Conservation (phyloP, 2,888 invertebrate genomes). For the Thereva unica region DNA sequence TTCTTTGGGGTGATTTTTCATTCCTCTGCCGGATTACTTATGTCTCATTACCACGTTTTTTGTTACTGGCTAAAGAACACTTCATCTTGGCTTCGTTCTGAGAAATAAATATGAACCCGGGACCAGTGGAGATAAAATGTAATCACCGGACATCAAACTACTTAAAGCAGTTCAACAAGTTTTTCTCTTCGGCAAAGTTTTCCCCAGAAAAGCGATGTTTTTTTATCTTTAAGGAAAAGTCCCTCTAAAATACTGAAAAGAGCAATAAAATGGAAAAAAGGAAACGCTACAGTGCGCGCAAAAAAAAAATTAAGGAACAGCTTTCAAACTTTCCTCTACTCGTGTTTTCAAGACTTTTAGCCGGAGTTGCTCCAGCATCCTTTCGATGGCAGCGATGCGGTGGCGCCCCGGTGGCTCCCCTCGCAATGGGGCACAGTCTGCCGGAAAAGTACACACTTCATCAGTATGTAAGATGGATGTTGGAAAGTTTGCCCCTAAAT, state of each 20-base stretch:
- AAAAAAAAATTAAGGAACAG: conserved; percentile 18
- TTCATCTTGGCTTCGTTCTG: conserved; percentile 6
- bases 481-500: conserved; percentile 33
- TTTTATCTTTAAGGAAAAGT: conserved; percentile 6
- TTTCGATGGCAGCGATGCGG: not conserved
- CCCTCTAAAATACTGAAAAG: conserved; percentile 19
- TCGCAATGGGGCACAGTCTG: conserved; percentile 1
- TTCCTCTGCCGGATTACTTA: conserved; percentile 20
- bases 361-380: not conserved
- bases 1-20: conserved; percentile 22
- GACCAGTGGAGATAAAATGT: conserved; percentile 30
- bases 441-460: conserved; percentile 24
- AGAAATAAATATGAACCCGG: conserved; percentile 26
- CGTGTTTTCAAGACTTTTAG: conserved; percentile 13
- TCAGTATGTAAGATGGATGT: conserved; percentile 35
- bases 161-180: conserved; percentile 35
- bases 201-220: conserved; percentile 14
- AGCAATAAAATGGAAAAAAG: conserved; percentile 26
- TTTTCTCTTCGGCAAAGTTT: conserved; percentile 25
- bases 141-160: conserved; percentile 36
- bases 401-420: not conserved
- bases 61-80: not conserved
- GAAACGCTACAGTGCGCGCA: conserved; percentile 9
- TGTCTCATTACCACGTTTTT: conserved; percentile 20
- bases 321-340: conserved; percentile 28